These are phyloP conservation scores for Caerostris extrusa DNA, from an alignment of 1,140 invertebrate species.

Conservation along the genomic window DNA sequence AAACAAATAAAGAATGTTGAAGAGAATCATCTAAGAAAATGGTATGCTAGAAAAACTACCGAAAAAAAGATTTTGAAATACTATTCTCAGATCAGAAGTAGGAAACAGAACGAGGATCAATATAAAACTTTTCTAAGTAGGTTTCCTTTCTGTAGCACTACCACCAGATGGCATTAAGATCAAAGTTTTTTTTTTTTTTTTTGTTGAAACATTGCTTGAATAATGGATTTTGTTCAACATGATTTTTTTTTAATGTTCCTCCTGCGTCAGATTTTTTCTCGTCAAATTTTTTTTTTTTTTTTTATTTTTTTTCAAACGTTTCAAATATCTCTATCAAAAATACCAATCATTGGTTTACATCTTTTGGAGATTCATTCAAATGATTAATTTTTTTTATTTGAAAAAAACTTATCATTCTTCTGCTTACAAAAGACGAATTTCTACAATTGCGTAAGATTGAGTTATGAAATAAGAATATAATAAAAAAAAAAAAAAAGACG, in stretches of 20 bases:
- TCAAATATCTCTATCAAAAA: constrained; percentile 32
- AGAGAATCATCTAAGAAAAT: too few relatives aligned
- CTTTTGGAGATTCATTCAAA: constrained; percentile 21
- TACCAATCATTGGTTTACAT: not conserved
- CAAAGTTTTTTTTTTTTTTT: not conserved
- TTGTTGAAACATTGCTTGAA: not conserved
- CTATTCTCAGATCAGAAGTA: not conserved
- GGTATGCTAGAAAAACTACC: too few relatives aligned
- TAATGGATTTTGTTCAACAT: constrained; percentile 38
- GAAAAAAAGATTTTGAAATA: not conserved
- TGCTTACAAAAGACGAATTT: not conserved
- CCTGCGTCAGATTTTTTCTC: not conserved
- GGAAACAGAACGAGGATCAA: not conserved
- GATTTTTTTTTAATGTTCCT: constrained; percentile 28
- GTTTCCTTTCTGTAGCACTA: not conserved
- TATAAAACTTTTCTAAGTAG: not conserved
- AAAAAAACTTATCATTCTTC: not conserved
- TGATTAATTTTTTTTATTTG: not conserved
- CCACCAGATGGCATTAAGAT: constrained; percentile 30
- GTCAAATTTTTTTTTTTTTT: not conserved
- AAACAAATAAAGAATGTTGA: too few relatives aligned
- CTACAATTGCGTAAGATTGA: constrained; percentile 4
- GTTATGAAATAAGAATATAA: not conserved
- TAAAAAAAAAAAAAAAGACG: constrained; percentile 2
- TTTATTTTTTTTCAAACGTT: not conserved